phyloP scores from a whole-genome alignment of 2,113 vertebrate genomes.

The Hyla sarda region DNA sequence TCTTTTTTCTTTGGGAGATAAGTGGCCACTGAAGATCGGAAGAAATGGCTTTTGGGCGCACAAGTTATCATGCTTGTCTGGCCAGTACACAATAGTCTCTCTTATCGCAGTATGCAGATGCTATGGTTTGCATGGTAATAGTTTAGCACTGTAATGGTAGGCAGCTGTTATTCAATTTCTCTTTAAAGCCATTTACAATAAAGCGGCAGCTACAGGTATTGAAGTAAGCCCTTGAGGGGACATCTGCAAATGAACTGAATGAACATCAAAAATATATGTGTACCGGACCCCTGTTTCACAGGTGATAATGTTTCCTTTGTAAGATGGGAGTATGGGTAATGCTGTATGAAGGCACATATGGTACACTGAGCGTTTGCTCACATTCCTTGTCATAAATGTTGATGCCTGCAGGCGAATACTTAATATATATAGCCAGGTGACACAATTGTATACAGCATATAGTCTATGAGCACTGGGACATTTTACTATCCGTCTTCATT shows the following conservation, averaged over 20 bases:
- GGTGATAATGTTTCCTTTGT: conserved; percentile 1
- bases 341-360: neutral
- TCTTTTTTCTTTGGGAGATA: no score
- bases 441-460: neutral
- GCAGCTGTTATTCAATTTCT: neutral
- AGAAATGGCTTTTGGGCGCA: no score
- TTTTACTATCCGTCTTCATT: neutral
- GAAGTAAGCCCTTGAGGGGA: neutral
- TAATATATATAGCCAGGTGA: neutral
- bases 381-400: neutral
- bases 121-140: neutral
- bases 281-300: neutral
- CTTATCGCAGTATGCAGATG: neutral
- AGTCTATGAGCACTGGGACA: neutral
- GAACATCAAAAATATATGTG: neutral
- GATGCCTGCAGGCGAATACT: neutral
- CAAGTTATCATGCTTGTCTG: no score
- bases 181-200: neutral
- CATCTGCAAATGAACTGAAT: neutral
- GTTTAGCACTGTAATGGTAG: neutral
- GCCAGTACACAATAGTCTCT: no score
- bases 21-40: no score
- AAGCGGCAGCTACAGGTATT: conserved; percentile 12
- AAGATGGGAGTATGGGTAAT: neutral
- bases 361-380: neutral